Conservation (phyloP, 2,797 vertebrate genomes). For the Microctenopoma steveboyesi region DNA sequence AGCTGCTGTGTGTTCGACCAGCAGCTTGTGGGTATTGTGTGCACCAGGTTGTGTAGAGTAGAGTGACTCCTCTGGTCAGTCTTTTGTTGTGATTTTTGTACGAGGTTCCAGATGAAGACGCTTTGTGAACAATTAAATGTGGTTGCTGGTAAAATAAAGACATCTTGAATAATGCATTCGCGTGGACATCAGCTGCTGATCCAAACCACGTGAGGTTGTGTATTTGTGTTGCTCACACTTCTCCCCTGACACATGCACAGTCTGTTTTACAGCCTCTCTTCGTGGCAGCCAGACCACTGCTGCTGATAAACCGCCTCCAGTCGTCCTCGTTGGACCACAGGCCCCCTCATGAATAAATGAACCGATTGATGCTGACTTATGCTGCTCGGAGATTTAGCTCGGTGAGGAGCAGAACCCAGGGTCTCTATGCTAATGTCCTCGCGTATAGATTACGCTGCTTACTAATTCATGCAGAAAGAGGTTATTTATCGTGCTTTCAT, state of each 20-base stretch:
- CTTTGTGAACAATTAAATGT: no score
- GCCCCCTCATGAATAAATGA: constrained; percentile 63
- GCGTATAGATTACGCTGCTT: constrained; percentile 70
- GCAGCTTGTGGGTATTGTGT: no score
- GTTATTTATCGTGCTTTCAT: constrained; percentile 76
- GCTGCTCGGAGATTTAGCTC: constrained; percentile 41
- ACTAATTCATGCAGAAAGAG: constrained; percentile 75
- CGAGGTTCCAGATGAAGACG: no score
- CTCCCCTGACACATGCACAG: not conserved
- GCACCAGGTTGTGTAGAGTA: no score
- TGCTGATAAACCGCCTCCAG: constrained; percentile 39
- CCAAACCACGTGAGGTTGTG: no score
- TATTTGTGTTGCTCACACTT: not conserved
- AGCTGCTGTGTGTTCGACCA: no score
- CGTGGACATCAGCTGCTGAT: no score
- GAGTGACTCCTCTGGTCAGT: no score
- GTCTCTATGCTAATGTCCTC: constrained; percentile 61
- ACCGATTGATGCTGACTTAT: constrained; percentile 51
- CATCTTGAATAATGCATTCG: no score
- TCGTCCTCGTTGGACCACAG: constrained; percentile 29
- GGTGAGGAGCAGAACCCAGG: constrained; percentile 26
- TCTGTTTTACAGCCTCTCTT: not conserved
- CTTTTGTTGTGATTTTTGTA: no score
- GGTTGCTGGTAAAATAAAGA: no score
- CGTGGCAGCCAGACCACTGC: constrained; percentile 1